Percentiles rank a stretch among this genome's conserved stretches.
Conservation (phyloP, 1,140 invertebrate genomes). For the Hyphantria cunea region DNA sequence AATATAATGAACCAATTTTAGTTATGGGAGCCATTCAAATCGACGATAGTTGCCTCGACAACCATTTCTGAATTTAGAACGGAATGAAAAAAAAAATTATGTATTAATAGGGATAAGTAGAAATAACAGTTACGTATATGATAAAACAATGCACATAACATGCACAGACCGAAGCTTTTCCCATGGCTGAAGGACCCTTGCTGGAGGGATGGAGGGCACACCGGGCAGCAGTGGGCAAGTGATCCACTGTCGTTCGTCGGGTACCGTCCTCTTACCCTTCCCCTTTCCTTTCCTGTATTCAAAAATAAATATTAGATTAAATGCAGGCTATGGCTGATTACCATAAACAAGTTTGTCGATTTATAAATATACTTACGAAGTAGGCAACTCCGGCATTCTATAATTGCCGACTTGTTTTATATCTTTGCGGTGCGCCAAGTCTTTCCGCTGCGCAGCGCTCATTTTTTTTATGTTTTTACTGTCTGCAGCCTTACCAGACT, state of each 20-base stretch:
- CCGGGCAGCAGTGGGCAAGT: not conserved
- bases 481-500: not conserved
- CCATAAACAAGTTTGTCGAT: too few relatives aligned
- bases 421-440: not conserved
- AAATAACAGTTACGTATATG: too few relatives aligned
- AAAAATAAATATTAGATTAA: too few relatives aligned
- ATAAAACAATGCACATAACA: too few relatives aligned
- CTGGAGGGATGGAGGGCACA: not conserved
- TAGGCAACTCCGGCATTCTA: not conserved
- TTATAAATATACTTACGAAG: not conserved
- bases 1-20: too few relatives aligned
- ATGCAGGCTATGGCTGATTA: too few relatives aligned
- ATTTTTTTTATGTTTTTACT: not conserved
- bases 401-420: not conserved
- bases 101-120: too few relatives aligned
- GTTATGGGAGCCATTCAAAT: too few relatives aligned
- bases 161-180: not conserved
- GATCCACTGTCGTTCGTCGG: not conserved
- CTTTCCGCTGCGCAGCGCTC: not conserved
- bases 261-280: not conserved
- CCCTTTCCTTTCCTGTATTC: slow-evolving; percentile 1
- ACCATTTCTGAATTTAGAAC: too few relatives aligned
- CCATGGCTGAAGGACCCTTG: not conserved
- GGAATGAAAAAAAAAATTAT: too few relatives aligned
- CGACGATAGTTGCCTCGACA: too few relatives aligned